Conservation (phyloP, 2,888 invertebrate genomes). For the Lycia hirtaria region DNA sequence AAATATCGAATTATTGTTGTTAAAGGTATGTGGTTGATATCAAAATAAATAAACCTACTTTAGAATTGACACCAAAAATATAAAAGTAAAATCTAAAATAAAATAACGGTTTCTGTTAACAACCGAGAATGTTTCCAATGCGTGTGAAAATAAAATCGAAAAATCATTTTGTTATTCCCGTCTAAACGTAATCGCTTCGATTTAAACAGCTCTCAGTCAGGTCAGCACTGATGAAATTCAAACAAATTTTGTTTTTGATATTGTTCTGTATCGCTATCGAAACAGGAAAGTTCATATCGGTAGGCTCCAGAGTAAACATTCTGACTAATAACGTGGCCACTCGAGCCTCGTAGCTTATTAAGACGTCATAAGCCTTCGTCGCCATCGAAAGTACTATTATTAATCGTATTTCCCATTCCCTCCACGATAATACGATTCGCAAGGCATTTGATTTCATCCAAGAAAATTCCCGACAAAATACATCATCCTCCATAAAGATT, state of each 20-base stretch:
- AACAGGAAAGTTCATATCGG: slow-evolving; percentile 23
- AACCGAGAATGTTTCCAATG: neutral
- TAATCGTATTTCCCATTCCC: slow-evolving; percentile 21
- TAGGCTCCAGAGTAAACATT: slow-evolving; percentile 27
- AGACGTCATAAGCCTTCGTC: slow-evolving; percentile 28
- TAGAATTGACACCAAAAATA: neutral
- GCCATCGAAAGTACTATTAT: slow-evolving; percentile 26
- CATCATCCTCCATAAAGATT: slow-evolving; percentile 26
- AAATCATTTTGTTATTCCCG: slow-evolving; percentile 7
- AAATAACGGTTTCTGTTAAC: neutral
- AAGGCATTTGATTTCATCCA: slow-evolving; percentile 30
- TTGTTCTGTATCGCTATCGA: slow-evolving; percentile 25
- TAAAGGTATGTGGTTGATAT: neutral
- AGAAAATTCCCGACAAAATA: slow-evolving; percentile 15
- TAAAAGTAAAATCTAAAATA: neutral
- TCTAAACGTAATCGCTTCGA: slow-evolving; percentile 1
- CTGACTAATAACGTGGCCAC: slow-evolving; percentile 26
- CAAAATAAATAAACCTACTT: neutral
- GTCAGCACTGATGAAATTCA: slow-evolving; percentile 26
- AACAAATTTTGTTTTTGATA: slow-evolving; percentile 29
- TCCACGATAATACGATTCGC: slow-evolving; percentile 20
- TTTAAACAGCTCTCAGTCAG: neutral
- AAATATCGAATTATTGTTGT: neutral
- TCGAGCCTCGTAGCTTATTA: slow-evolving; percentile 20
- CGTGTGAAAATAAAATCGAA: neutral